phyloP scores from a whole-genome alignment of 2,888 invertebrate species.

The Quadriops clusia region DNA sequence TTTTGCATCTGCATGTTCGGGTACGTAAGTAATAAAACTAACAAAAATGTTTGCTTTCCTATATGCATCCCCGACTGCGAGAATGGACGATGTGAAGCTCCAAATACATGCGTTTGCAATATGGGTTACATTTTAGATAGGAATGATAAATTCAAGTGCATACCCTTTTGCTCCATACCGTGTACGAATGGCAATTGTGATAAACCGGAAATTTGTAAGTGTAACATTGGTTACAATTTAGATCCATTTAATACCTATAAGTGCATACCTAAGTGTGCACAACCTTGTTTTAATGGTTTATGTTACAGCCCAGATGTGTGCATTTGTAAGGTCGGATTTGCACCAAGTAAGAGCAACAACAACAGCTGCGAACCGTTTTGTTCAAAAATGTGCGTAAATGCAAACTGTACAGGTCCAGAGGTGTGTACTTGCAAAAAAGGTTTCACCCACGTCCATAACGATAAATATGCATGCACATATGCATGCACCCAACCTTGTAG shows the following conservation, averaged over 20 bases:
- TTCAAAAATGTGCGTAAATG: slow-evolving; percentile 12
- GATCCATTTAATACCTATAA: slow-evolving; percentile 6
- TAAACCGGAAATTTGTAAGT: slow-evolving; percentile 11
- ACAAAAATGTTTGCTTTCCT: slow-evolving; percentile 15
- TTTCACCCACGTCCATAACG: no score
- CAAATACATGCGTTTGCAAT: slow-evolving; percentile 16
- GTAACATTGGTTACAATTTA: slow-evolving; percentile 10
- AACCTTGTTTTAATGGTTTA: slow-evolving; percentile 11
- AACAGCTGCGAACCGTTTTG: slow-evolving; percentile 13
- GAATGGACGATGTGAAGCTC: slow-evolving; percentile 28
- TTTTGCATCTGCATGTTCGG: no score
- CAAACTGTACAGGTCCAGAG: slow-evolving; percentile 22
- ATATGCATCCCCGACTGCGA: slow-evolving; percentile 26
- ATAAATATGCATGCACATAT: no score
- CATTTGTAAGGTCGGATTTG: no score
- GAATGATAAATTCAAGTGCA: slow-evolving; percentile 9
- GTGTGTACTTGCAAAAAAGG: no score
- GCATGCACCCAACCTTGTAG: no score
- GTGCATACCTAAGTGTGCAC: slow-evolving; percentile 11
- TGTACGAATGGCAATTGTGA: slow-evolving; percentile 14
- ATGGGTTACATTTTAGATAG: no score
- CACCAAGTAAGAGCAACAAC: slow-evolving; percentile 1
- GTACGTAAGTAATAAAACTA: no score
- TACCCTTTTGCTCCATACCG: slow-evolving; percentile 9
- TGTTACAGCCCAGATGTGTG: slow-evolving; percentile 11